Conservation (phyloP, 1,140 invertebrate genomes). For the Diachasma alloeum region DNA sequence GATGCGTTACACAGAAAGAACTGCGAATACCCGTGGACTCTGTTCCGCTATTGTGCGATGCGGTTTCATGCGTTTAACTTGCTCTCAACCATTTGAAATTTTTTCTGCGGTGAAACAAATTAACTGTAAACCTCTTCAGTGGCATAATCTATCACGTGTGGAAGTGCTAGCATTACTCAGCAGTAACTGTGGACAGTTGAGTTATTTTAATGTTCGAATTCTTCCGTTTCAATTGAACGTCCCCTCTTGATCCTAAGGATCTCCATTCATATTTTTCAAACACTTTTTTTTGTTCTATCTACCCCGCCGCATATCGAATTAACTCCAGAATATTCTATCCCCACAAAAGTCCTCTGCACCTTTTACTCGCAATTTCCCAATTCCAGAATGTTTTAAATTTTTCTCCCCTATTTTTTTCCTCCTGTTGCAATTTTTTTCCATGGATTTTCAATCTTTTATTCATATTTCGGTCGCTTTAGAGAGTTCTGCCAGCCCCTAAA, state of each 20-base stretch:
- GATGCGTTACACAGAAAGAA: not conserved
- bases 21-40: not conserved
- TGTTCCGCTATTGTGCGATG: no score
- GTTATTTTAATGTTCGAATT: not conserved
- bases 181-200: not conserved
- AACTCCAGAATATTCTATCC: no score
- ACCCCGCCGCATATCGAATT: no score
- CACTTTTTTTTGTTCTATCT: no score
- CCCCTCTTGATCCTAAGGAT: no score
- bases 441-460: conserved; percentile 10
- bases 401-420: not conserved
- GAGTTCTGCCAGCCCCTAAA: conserved; percentile 1
- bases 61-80: not conserved
- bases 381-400: not conserved
- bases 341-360: no score
- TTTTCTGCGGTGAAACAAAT: not conserved
- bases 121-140: not conserved
- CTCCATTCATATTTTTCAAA: no score
- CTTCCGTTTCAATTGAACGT: no score
- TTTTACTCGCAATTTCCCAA: not conserved
- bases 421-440: not conserved
- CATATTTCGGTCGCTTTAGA: not conserved
- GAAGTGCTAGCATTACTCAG: not conserved
- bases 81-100: not conserved
- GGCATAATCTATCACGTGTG: not conserved